A percentile compares a stretch with the other conserved stretches of the same genome.
phyloP scores from a whole-genome alignment of 2,113 vertebrate species.

The Limnothrissa miodon region DNA sequence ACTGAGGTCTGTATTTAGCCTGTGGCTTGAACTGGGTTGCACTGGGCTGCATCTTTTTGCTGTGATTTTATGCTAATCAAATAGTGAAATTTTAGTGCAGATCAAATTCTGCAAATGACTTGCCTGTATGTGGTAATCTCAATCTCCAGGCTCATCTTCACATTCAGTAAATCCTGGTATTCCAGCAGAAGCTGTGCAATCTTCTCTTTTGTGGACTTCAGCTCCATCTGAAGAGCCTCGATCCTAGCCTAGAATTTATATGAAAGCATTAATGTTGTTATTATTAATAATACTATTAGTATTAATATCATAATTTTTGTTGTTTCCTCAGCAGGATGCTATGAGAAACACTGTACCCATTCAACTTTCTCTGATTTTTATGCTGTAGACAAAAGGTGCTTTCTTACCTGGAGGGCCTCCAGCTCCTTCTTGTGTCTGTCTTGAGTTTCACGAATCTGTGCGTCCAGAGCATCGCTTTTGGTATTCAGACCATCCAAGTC shows the following conservation, averaged over 20 bases:
- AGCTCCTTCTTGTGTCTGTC: conserved; percentile 59
- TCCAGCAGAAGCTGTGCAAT: conserved; percentile 70
- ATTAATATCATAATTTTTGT: background rate
- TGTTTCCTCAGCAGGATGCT: no score
- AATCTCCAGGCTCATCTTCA: conserved; percentile 77
- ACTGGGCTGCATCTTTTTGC: no score
- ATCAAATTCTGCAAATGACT: background rate
- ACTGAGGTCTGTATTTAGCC: no score
- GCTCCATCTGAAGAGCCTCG: conserved; percentile 59
- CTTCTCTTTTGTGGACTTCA: conserved; percentile 69
- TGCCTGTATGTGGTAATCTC: conserved; percentile 77
- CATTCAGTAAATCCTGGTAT: conserved; percentile 74
- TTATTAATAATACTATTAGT: conserved; percentile 19
- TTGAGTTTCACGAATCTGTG: conserved; percentile 62
- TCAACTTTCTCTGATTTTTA: background rate
- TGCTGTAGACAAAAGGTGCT: background rate
- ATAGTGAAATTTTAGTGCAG: background rate
- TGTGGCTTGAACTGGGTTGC: no score
- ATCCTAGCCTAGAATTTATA: conserved; percentile 53
- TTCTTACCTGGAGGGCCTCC: conserved; percentile 59
- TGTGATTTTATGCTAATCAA: background rate
- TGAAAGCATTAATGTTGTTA: background rate
- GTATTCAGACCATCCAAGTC: conserved; percentile 63
- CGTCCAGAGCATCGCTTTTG: conserved; percentile 66
- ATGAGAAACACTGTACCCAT: background rate